These are phyloP conservation scores for Peromyscus californicus DNA, from an alignment of 2,113 vertebrate genomes.

Conservation along the genomic window DNA sequence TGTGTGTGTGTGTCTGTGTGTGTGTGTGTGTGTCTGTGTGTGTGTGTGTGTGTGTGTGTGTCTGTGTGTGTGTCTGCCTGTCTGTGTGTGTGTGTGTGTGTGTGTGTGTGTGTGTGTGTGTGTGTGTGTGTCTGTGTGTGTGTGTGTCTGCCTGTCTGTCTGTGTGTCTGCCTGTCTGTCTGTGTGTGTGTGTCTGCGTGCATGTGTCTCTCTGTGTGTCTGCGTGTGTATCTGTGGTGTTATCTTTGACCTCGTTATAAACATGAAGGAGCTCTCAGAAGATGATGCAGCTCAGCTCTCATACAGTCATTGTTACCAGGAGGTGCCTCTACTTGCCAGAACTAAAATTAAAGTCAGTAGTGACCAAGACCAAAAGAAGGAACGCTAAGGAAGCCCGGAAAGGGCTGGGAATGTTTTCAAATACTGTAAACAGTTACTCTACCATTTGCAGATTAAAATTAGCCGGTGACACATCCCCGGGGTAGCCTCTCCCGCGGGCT, in stretches of 20 bases:
- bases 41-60: too few relatives aligned
- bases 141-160: background rate
- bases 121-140: background rate
- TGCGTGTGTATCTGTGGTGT: background rate
- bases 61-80: too few relatives aligned
- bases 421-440: conserved; percentile 72
- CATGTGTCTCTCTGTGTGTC: too few relatives aligned
- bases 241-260: background rate
- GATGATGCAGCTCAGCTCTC: conserved; percentile 21
- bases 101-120: too few relatives aligned
- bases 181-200: background rate
- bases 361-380: conserved; percentile 27
- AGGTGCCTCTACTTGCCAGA: background rate
- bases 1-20: background rate
- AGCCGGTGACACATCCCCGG: conserved; percentile 63
- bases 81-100: too few relatives aligned
- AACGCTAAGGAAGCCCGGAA: conserved; percentile 39
- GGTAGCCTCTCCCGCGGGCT: conserved; percentile 47
- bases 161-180: too few relatives aligned
- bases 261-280: background rate
- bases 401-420: conserved; percentile 58
- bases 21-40: too few relatives aligned
- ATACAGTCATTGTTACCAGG: background rate
- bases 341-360: conserved; percentile 33
- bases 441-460: conserved; percentile 73